phyloP scores from a whole-genome alignment of 2,113 vertebrate genomes.

The Sturnira hondurensis region DNA sequence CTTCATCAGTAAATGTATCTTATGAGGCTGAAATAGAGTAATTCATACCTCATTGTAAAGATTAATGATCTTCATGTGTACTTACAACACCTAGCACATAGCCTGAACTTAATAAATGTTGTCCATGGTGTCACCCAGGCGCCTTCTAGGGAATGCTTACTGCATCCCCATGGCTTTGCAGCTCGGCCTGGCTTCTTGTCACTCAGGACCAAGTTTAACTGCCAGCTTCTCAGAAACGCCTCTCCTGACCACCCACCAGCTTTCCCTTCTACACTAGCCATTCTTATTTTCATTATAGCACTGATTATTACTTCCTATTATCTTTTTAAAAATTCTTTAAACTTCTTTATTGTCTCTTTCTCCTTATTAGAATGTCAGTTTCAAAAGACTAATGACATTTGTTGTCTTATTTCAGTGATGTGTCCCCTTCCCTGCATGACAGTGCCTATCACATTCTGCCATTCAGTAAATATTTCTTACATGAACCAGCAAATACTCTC shows the following conservation, averaged over 20 bases:
- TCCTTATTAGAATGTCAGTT: background rate
- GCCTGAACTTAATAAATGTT: background rate
- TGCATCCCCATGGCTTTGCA: background rate
- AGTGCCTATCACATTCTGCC: background rate
- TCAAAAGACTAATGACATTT: background rate
- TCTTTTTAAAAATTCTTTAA: background rate
- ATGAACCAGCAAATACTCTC: background rate
- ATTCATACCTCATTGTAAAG: background rate
- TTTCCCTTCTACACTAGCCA: background rate
- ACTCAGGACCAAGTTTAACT: background rate
- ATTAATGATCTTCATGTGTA: background rate
- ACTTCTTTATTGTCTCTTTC: background rate
- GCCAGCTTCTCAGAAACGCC: background rate
- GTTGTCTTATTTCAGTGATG: background rate
- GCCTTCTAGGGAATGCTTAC: background rate
- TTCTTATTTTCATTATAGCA: background rate
- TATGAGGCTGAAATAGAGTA: background rate
- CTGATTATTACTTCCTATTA: background rate
- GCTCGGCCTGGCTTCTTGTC: background rate
- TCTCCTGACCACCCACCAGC: background rate
- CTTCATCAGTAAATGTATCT: background rate
- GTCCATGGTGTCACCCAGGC: background rate
- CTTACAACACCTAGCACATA: background rate
- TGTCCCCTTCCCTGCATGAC: background rate
- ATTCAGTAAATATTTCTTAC: background rate